Conservation (phyloP, 2,888 invertebrate species). For the Empis stercorea region DNA sequence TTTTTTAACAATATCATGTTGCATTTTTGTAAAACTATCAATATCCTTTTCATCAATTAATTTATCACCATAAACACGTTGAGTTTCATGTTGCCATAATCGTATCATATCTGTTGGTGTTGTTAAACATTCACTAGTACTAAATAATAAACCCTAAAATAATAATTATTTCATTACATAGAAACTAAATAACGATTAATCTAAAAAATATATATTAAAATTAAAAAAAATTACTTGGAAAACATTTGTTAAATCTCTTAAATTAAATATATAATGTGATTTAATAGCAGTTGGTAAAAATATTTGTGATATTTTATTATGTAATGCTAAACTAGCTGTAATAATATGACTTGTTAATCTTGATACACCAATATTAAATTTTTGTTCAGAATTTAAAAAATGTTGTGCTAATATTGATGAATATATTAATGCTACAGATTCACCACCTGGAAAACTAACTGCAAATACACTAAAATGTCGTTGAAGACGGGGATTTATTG, state of each 20-base stretch:
- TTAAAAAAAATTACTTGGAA: constrained; percentile 58
- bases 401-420: constrained; percentile 79
- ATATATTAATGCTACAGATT: constrained; percentile 80
- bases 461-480: constrained; percentile 83
- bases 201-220: background rate
- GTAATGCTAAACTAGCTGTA: constrained; percentile 68
- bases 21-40: constrained; percentile 77
- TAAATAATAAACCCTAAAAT: constrained; percentile 75
- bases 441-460: constrained; percentile 62
- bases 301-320: constrained; percentile 72
- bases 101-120: constrained; percentile 71
- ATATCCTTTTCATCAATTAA: constrained; percentile 80
- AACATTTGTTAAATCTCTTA: constrained; percentile 87
- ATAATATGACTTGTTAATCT: constrained; percentile 63
- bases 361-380: constrained; percentile 56
- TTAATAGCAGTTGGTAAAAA: constrained; percentile 93
- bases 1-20: constrained; percentile 83
- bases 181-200: no score
- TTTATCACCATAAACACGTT: constrained; percentile 89
- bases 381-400: constrained; percentile 65
- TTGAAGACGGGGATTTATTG: constrained; percentile 87
- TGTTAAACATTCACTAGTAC: constrained; percentile 73
- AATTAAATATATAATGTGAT: constrained; percentile 93
- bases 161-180: background rate
- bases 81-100: constrained; percentile 88